Conservation (phyloP, 2,797 vertebrate species). For the Poecilia gillii region DNA sequence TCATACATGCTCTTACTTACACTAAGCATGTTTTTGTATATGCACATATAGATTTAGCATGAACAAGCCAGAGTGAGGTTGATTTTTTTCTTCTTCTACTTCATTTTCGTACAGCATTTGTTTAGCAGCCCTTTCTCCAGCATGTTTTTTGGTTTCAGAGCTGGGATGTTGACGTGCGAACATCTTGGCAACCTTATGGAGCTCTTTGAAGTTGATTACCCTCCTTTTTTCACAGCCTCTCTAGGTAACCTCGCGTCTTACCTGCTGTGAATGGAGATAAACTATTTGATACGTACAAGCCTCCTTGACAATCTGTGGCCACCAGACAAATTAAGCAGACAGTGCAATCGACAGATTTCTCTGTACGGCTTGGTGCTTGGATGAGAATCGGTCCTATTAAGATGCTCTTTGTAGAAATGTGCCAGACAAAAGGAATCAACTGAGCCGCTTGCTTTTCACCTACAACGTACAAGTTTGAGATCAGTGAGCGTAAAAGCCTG, state of each 20-base stretch:
- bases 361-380: slow-evolving; percentile 38
- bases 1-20: background rate
- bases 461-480: slow-evolving; percentile 64
- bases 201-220: slow-evolving; percentile 74
- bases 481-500: slow-evolving; percentile 66
- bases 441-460: slow-evolving; percentile 58
- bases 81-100: background rate
- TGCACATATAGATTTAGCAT: background rate
- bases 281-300: slow-evolving; percentile 47
- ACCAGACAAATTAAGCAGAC: slow-evolving; percentile 42
- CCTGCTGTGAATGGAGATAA: slow-evolving; percentile 61
- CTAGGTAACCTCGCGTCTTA: slow-evolving; percentile 57
- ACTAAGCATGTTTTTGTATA: background rate
- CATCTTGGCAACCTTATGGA: slow-evolving; percentile 73
- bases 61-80: background rate
- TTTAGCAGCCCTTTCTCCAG: slow-evolving; percentile 46
- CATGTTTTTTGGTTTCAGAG: slow-evolving; percentile 62
- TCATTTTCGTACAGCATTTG: slow-evolving; percentile 12
- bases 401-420: slow-evolving; percentile 29
- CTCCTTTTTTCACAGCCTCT: slow-evolving; percentile 59
- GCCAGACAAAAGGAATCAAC: slow-evolving; percentile 51
- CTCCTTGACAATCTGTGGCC: slow-evolving; percentile 35
- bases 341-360: slow-evolving; percentile 43
- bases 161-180: slow-evolving; percentile 63
- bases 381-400: slow-evolving; percentile 39